Conservation (phyloP, 2,113 vertebrate genomes). For the Protobothrops mucrosquamatus region DNA sequence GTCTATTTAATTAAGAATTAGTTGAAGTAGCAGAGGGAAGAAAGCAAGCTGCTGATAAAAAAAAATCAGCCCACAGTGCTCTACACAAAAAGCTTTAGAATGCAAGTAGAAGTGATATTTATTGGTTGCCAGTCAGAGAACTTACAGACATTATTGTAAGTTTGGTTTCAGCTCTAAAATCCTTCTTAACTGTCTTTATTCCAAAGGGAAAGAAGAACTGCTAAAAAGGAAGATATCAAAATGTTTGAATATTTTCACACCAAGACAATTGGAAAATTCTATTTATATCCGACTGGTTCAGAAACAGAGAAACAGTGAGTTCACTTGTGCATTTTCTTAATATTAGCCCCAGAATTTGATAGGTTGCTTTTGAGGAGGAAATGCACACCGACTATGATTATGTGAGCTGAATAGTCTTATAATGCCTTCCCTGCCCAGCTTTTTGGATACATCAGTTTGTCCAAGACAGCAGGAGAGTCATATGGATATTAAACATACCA, state of each 20-base stretch:
- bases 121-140: not conserved
- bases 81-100: not conserved
- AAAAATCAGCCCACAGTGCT: not conserved
- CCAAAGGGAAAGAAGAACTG: not conserved
- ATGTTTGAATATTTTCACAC: not conserved
- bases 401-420: not conserved
- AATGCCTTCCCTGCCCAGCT: not conserved
- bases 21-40: not conserved
- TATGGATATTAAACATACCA: not conserved
- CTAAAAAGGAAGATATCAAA: not conserved
- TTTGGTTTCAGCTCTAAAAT: not conserved
- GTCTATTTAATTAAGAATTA: not conserved
- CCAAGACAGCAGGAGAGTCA: not conserved
- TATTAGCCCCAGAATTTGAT: not conserved
- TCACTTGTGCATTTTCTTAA: not conserved
- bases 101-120: not conserved
- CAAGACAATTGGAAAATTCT: not conserved
- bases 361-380: not conserved
- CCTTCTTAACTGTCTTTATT: not conserved
- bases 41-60: slow-evolving; percentile 8
- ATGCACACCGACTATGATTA: not conserved
- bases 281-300: not conserved
- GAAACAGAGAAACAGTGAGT: not conserved
- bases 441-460: not conserved
- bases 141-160: not conserved